Percentiles rank a stretch among this genome's conserved stretches.
phyloP scores from a whole-genome alignment of 2,797 vertebrate genomes.

The Propithecus deckenii region DNA sequence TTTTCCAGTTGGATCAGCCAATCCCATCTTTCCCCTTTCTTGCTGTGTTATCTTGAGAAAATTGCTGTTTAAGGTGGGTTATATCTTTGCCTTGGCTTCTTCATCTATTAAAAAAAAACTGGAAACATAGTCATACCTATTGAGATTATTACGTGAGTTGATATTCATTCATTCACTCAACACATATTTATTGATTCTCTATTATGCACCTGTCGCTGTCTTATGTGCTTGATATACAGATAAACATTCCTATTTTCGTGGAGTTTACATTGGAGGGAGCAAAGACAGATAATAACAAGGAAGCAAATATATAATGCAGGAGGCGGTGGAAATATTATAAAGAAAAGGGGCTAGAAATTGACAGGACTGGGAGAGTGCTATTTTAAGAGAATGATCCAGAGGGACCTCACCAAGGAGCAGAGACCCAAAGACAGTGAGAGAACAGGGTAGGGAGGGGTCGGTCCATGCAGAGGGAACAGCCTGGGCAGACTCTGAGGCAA shows the following conservation, averaged over 20 bases:
- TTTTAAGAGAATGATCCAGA: background rate
- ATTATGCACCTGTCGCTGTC: background rate
- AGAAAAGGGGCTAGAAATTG: background rate
- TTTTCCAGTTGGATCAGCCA: background rate
- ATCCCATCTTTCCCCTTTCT: background rate
- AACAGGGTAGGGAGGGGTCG: fast-evolving
- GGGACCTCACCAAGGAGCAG: background rate
- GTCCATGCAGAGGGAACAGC: background rate
- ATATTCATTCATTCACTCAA: background rate
- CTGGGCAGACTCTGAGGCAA: background rate
- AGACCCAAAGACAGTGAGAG: background rate
- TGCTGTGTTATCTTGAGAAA: background rate
- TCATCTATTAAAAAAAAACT: background rate
- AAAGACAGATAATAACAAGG: background rate
- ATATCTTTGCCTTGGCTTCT: background rate
- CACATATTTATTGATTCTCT: background rate
- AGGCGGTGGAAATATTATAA: background rate
- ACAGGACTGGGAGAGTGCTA: fast-evolving
- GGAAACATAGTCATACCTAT: background rate
- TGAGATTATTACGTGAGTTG: background rate
- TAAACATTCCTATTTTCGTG: background rate
- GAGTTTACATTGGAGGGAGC: background rate
- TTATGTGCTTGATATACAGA: background rate
- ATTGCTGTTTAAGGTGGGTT: background rate
- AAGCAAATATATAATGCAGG: background rate